phyloP scores from a whole-genome alignment of 1,140 invertebrate species.

The Pseudachorutes palmiensis region DNA sequence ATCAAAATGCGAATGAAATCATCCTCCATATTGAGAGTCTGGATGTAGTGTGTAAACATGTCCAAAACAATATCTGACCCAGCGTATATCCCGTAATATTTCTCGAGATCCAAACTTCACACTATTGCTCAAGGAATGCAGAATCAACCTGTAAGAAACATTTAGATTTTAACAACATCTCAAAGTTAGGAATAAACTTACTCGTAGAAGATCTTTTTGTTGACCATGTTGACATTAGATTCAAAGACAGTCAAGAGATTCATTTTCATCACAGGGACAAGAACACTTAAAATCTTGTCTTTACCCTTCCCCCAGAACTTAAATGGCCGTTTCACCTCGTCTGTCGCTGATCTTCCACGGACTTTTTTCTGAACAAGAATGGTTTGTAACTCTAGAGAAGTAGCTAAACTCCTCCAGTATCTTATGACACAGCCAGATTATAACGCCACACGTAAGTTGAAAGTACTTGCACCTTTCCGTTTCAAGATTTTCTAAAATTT shows the following conservation, averaged over 20 bases:
- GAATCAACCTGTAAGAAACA: background rate
- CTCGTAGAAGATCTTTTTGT: slow-evolving; percentile 8
- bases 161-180: background rate
- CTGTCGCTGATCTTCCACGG: background rate
- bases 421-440: background rate
- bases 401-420: background rate
- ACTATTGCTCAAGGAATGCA: background rate
- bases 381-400: background rate
- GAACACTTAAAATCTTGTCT: background rate
- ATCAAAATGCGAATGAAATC: background rate
- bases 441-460: background rate
- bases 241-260: background rate
- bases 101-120: background rate
- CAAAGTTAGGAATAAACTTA: slow-evolving; percentile 1
- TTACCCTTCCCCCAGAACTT: background rate
- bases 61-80: background rate
- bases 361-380: background rate
- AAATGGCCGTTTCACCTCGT: background rate
- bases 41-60: slow-evolving; percentile 1
- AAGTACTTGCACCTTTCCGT: background rate
- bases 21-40: background rate
- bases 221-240: background rate
- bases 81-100: background rate
- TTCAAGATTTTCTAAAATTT: background rate
- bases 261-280: background rate